A percentile compares a stretch with the other conserved stretches of the same genome.
These are phyloP conservation scores for Hemithea aestivaria DNA, from an alignment of 2,888 invertebrate genomes.

Conservation along the genomic window DNA sequence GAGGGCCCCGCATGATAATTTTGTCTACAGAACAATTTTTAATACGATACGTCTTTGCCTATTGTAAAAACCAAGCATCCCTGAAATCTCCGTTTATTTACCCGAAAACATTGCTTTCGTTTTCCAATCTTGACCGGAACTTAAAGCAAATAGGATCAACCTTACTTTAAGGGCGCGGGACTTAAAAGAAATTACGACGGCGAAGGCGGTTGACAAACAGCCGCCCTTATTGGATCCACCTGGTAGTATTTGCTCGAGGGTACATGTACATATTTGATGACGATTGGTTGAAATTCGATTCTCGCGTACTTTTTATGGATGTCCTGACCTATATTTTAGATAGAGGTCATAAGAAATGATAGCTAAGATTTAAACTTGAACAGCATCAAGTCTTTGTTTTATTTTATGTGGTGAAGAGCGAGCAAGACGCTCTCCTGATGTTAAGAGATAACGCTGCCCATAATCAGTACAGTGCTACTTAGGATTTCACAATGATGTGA, in stretches of 20 bases:
- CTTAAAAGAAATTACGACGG: conserved; percentile 27
- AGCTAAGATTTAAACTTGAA: too few species aligned
- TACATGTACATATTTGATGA: conserved; percentile 39
- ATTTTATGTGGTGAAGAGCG: too few species aligned
- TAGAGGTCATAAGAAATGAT: too few species aligned
- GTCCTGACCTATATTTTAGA: conserved; percentile 26
- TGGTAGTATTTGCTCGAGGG: conserved; percentile 36
- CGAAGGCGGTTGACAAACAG: conserved; percentile 35
- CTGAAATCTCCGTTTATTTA: conserved; percentile 5
- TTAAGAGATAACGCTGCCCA: too few species aligned
- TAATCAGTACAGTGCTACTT: too few species aligned
- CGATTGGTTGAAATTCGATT: conserved; percentile 36
- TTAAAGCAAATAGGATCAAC: conserved; percentile 24
- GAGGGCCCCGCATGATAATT: too few species aligned
- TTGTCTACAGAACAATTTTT: too few species aligned
- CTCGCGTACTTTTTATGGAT: conserved; percentile 25
- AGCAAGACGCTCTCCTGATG: too few species aligned
- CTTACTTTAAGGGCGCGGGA: conserved; percentile 19
- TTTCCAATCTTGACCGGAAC: conserved; percentile 24
- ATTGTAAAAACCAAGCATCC: not conserved
- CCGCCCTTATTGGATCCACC: conserved; percentile 35
- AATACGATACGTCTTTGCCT: not conserved
- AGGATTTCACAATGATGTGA: too few species aligned
- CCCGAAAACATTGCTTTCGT: conserved; percentile 11
- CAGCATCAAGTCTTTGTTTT: too few species aligned